phyloP scores from a whole-genome alignment of 2,888 invertebrate species.

The Sminthurides aquaticus region DNA sequence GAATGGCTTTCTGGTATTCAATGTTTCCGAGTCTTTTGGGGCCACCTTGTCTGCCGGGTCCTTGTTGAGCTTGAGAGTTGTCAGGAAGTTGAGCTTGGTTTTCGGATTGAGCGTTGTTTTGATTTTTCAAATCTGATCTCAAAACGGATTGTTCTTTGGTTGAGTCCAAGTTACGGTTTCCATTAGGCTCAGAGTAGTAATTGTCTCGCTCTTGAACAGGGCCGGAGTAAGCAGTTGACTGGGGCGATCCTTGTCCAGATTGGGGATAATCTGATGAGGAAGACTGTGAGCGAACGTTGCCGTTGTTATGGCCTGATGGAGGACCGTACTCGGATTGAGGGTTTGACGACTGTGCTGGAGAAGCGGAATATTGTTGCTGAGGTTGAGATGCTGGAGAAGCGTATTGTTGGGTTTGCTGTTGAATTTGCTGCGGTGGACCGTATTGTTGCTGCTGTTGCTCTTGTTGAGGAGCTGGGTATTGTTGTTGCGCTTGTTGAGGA shows the following conservation, averaged over 20 bases:
- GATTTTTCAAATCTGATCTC: background rate
- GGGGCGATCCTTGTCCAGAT: no score
- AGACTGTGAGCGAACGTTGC: no score
- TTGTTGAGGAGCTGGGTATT: background rate
- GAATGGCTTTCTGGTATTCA: conserved; percentile 39
- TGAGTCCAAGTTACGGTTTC: background rate
- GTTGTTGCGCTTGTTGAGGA: background rate
- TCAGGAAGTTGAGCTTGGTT: background rate
- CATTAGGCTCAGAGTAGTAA: no score
- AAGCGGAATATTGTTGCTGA: no score
- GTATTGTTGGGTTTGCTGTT: background rate
- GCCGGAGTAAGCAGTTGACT: no score
- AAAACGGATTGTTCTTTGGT: background rate
- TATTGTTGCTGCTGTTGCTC: conserved; percentile 12
- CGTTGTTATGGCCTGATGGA: background rate
- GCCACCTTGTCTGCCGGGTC: background rate
- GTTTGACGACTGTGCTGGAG: background rate
- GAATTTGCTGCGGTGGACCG: background rate
- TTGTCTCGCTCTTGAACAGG: no score
- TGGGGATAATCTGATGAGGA: no score
- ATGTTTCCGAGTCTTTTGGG: conserved; percentile 15
- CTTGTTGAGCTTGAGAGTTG: background rate
- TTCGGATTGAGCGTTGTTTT: background rate
- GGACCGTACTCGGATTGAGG: background rate
- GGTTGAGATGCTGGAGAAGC: background rate